Percentiles rank a stretch among this genome's conserved stretches.
Evolutionary conservation across 2,113 vertebrate species (phyloP).

Genomic region (Aplodontia rufa): DNA sequence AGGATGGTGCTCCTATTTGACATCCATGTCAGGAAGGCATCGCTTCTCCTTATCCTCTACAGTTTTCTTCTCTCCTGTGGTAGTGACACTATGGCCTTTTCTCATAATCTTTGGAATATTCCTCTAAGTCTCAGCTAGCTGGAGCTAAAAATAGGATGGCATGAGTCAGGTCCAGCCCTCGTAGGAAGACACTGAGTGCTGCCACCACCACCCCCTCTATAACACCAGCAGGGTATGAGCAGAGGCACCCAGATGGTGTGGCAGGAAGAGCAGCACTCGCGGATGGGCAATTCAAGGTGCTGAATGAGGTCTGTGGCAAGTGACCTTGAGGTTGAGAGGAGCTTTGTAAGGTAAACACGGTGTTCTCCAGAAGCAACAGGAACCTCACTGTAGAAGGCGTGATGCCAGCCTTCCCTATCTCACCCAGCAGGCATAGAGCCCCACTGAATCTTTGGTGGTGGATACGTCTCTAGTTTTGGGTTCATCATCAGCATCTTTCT

Average conservation of each 20-base stretch:
- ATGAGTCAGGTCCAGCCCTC: conserved; percentile 52
- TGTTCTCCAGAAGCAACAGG: conserved; percentile 21
- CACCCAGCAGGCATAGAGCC: conserved; percentile 89
- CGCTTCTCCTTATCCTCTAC: conserved; percentile 82
- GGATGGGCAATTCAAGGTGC: not conserved
- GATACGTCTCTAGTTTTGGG: conserved; percentile 90
- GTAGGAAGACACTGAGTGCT: not conserved
- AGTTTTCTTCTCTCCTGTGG: conserved; percentile 81
- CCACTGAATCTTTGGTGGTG: conserved; percentile 89
- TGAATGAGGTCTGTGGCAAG: not conserved
- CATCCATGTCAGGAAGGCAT: conserved; percentile 44
- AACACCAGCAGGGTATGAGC: conserved; percentile 72
- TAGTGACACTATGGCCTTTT: conserved; percentile 82
- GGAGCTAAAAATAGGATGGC: conserved; percentile 82
- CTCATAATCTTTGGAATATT: conserved; percentile 71
- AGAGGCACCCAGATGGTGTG: not conserved
- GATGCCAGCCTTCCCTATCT: conserved; percentile 85
- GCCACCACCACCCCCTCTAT: conserved; percentile 71
- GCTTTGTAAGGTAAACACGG: not conserved
- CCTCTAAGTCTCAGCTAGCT: conserved; percentile 50
- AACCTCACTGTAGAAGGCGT: not conserved
- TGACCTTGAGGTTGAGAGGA: not conserved
- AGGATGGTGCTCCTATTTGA: conserved; percentile 58
- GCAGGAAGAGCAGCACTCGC: not conserved
- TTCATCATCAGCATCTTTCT: conserved; percentile 89